Base-by-base conservation (phyloP, 2,888 invertebrate species). In the Amblyjoppa fuscipennis region DNA sequence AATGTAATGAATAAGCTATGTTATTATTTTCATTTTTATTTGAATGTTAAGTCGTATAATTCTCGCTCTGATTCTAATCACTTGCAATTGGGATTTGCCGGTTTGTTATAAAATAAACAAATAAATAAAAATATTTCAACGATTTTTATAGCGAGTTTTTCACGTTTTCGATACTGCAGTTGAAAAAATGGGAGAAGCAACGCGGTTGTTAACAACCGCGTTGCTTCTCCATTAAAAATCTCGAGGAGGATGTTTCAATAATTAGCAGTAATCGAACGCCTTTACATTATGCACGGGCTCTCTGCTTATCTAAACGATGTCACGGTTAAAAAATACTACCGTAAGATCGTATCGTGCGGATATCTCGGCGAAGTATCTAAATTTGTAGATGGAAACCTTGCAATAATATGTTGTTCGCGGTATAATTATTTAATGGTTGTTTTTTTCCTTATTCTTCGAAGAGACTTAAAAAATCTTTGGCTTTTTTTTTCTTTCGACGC, bases 291-390 rank as follows among this genome's bases (percentile, higher is more conserved):
- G 45, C 45, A 28, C 41, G 49, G 25, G 59, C 11, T 59, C 59
- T 25, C 59, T 25, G 59, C 59, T 59, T 59, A 59, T 59, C 59
- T 59, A 28, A 59, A 59, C 59, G 59, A 28, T 59, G 59, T 59
- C 59, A 59, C 59, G 11, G 59, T 59, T 59, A 59, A 28, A 59
- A 64, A 31, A 64, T 64, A 56, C 31, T 31, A 64, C 34, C 4
- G 16, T n/a, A 11, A 28, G 31, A 64, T 64, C 34, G 31, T 64
- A 64, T 31, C 59, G 28, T 25, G 7, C 6, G 31, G 31, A 31
- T 64, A 64, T 64, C 64, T 31, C 16, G 16, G 31, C 64, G 64
- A 0, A 34, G 31, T 31, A 64, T 64, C 64, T 64, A 16, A 16
- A 31, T 64, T 64, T 31, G n/a, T 64, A 16, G 16, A 64, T 64